phyloP scores from a whole-genome alignment of 2,888 invertebrate species.

The Callyntrura sp. region DNA sequence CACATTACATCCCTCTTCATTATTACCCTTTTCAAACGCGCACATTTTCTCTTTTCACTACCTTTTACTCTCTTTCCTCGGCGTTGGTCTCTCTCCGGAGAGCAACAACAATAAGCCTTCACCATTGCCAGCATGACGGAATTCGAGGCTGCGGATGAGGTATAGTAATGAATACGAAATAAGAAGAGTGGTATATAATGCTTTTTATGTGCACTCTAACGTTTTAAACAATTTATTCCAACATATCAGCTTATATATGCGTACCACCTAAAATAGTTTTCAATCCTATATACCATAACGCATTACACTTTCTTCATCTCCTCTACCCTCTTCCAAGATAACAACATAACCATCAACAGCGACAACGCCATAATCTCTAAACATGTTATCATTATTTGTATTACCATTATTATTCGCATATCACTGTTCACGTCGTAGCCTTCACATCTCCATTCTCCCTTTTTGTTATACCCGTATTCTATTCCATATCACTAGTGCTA shows the following conservation, averaged over 20 bases:
- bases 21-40: not conserved
- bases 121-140: conserved; percentile 67
- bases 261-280: not conserved
- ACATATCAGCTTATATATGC: not conserved
- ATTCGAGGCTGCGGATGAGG: conserved; percentile 72
- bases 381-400: too few species aligned
- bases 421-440: not conserved
- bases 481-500: not conserved
- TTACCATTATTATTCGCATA: too few species aligned
- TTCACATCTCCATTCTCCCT: not conserved
- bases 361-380: too few species aligned
- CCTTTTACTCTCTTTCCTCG: not conserved
- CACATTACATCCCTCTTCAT: conserved; percentile 8
- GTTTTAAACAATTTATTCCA: not conserved
- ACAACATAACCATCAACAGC: not conserved
- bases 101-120: conserved; percentile 43
- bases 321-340: not conserved
- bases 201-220: not conserved
- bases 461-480: not conserved
- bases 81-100: conserved; percentile 36
- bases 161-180: conserved; percentile 53
- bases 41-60: not conserved
- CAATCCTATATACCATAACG: not conserved
- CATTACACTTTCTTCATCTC: not conserved
- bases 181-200: conserved; percentile 8